These are phyloP conservation scores for Coecobrya sp. DNA, from an alignment of 2,888 invertebrate genomes.

Conservation along the genomic window DNA sequence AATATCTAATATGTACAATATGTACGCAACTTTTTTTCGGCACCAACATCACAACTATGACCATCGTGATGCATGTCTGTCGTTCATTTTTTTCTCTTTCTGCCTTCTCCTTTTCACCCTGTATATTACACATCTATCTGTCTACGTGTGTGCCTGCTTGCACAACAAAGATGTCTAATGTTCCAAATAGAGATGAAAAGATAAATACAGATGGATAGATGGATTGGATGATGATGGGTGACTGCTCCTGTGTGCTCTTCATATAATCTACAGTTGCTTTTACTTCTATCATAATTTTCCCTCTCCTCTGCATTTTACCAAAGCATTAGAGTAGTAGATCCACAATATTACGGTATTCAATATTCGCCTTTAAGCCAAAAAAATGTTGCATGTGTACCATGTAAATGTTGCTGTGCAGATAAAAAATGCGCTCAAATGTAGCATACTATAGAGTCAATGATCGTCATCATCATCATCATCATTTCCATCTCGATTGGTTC, in stretches of 20 bases:
- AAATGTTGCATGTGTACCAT: slow-evolving; percentile 29
- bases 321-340: not conserved
- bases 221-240: slow-evolving; percentile 70
- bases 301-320: slow-evolving; percentile 11
- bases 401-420: not conserved
- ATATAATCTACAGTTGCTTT: slow-evolving; percentile 13
- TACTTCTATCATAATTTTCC: slow-evolving; percentile 27
- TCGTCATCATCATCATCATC: slow-evolving; percentile 22
- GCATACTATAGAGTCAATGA: not conserved
- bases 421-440: slow-evolving; percentile 34
- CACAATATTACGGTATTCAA: slow-evolving; percentile 29
- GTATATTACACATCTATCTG: not conserved
- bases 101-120: not conserved
- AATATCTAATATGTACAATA: slow-evolving; percentile 25
- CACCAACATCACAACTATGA: not conserved
- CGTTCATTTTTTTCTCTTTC: slow-evolving; percentile 44
- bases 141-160: slow-evolving; percentile 11
- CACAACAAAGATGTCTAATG: slow-evolving; percentile 71
- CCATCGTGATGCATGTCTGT: slow-evolving; percentile 7
- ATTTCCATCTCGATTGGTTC: slow-evolving; percentile 46
- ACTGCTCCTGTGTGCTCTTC: slow-evolving; percentile 74
- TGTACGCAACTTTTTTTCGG: slow-evolving; percentile 48
- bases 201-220: slow-evolving; percentile 79
- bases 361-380: slow-evolving; percentile 25
- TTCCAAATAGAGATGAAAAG: slow-evolving; percentile 79